These are phyloP conservation scores for Bellardia bayeri DNA, from an alignment of 2,888 invertebrate genomes.

Conservation along the genomic window DNA sequence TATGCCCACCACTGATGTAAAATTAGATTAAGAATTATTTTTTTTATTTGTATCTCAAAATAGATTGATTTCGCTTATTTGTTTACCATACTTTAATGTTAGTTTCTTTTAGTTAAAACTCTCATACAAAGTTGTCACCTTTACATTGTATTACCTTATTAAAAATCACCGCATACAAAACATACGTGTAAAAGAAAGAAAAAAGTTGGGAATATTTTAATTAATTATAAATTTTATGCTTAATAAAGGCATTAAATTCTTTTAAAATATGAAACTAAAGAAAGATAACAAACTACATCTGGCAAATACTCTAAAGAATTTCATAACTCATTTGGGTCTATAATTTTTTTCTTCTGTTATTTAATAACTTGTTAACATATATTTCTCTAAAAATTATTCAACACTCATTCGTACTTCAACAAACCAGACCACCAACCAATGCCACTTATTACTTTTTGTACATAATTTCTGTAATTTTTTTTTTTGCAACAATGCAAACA, in stretches of 20 bases:
- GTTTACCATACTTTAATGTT: too few relatives aligned
- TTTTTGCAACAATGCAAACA: background rate
- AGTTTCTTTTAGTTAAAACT: background rate
- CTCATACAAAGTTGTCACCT: background rate
- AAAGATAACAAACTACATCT: background rate
- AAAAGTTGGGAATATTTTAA: background rate
- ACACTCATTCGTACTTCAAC: background rate
- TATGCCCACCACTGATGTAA: too few relatives aligned
- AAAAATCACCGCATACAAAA: background rate
- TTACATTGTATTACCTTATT: background rate
- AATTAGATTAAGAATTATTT: too few relatives aligned
- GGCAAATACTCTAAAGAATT: background rate
- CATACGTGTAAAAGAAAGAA: background rate
- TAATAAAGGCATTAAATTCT: slow-evolving; percentile 23
- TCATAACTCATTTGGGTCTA: background rate
- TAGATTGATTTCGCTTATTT: too few relatives aligned
- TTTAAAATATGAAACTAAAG: background rate
- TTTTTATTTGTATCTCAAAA: too few relatives aligned
- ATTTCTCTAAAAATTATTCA: slow-evolving; percentile 28
- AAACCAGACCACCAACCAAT: slow-evolving; percentile 51
- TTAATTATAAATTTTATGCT: background rate
- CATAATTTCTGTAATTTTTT: slow-evolving; percentile 11
- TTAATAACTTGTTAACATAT: slow-evolving; percentile 45
- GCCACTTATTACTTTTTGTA: slow-evolving; percentile 37
- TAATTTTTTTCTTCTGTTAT: slow-evolving; percentile 20